Evolutionary conservation across 2,113 vertebrate species (phyloP).

Genomic region (Dryoscopus gambensis): DNA sequence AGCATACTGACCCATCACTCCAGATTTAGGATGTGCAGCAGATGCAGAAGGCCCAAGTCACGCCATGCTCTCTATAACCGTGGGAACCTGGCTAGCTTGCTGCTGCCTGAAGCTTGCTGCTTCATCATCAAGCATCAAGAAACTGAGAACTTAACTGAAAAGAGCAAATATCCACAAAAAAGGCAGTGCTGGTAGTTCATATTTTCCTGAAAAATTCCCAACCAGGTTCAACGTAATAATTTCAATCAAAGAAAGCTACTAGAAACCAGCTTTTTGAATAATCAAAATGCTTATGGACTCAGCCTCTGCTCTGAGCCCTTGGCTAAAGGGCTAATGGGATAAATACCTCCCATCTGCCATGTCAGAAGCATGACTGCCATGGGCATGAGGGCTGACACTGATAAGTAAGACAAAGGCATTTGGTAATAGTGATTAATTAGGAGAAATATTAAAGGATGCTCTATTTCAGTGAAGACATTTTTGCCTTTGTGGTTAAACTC

Average conservation of each 20-base stretch:
- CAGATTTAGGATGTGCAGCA: background rate
- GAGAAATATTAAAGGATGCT: background rate
- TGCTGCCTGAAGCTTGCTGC: background rate
- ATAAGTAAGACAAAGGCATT: background rate
- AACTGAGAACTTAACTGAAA: background rate
- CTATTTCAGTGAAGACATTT: background rate
- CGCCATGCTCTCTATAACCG: background rate
- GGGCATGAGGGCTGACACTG: background rate
- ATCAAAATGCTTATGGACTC: background rate
- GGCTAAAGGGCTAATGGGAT: background rate
- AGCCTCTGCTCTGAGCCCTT: background rate
- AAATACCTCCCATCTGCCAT: background rate
- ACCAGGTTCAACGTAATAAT: background rate
- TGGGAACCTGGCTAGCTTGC: accelerated
- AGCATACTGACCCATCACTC: background rate
- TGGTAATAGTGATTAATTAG: background rate
- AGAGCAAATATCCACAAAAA: background rate
- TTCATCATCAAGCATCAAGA: background rate
- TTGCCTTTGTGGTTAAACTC: background rate
- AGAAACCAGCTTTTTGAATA: background rate
- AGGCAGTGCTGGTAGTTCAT: background rate
- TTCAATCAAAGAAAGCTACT: background rate
- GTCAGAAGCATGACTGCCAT: background rate
- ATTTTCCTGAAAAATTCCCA: background rate
- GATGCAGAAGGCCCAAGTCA: background rate